Base-by-base conservation (phyloP, 1,140 invertebrate species). In the Sesamia nonagrioides region DNA sequence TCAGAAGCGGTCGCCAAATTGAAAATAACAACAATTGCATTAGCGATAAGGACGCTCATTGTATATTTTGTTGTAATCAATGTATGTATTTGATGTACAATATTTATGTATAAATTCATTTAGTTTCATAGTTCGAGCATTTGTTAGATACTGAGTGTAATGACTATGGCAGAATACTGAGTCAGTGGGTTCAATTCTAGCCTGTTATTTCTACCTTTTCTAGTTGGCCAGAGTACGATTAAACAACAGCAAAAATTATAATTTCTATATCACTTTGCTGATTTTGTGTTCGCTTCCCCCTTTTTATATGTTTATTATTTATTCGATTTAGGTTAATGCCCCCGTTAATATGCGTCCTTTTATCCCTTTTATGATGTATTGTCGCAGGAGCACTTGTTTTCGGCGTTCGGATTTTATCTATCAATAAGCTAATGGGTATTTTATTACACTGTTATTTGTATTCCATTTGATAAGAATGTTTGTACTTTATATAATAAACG, bases 341-440 rank as follows among this genome's bases (percentile, higher is more conserved):
- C 74, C 27, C n/a, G 27, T 52, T 75, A 76, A 66, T 66, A 76
- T 76, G 45, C 60, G n/a, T 54, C 8, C 17, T 37, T 54, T 76
- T 52, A 76, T 76, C 60, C 74, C 60, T 76, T 60, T 76, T 40
- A 56, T 73, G 35, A 42, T 21, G 33, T 15, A 58, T 9, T 60
- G 17, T 60, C 13, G 60, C 15, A 52, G 11, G 54, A 60, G 66
- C 52, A 40, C 37, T 75, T 48, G 45, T 75, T 75, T 76, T 66
- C 45, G 48, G 60, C 45, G 15, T 52, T 37, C n/a, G 11, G 27
- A n/a, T 48, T 66, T 66, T 40, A 76, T 76, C 48, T 42, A 48
- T 42, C n/a, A 60, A 76, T 76, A 76, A 21, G 60, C 15, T 76
- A 76, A 76, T 76, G 60, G 74, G n/a, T 37, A 66, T 76, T 76